Evolutionary conservation across 2,797 vertebrate species (phyloP), one percentile per base, ranked within the genome.

Genomic region (Sylvia borin): DNA sequence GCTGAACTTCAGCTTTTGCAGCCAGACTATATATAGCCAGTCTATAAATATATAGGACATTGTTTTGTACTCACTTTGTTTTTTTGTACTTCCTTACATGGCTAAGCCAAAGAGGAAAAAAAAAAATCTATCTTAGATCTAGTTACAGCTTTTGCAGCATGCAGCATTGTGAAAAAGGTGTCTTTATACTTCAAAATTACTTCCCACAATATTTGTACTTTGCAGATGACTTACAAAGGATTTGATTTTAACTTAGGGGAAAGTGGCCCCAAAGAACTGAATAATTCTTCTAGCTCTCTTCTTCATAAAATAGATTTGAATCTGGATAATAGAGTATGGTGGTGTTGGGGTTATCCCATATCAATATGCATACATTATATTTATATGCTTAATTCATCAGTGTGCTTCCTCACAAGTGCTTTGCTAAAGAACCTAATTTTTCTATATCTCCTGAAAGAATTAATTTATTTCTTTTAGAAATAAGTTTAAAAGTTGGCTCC

Each of bases 41-140:
- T 65, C 83, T 92, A 85, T 96, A 93, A 85, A 90, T 74, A 85
- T 11, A n/a, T 10, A 90, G 51, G 22, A n/a, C 57, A 77, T 85
- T 90, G 43, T 81, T 94, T 77, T 51, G 12, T 57, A 40, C 16
- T 81, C 3, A 2, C 25, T 75, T 87, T 92, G n/a, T 45, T 88
- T 93, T 84, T 85, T 83, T 91, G 36, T 76, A 43, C 29, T 88
- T 38, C 42, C 29, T 85, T 51, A 73, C 11, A 60, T 58, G 67
- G 45, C 42, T 87, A 77, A 58, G 62, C 20, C 51, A 77, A 67
- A 61, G 27, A 81, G 34, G 47, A 76, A 76, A 82, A 64, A 42
- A 82, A 64, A 42, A 26, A 62, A 31, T 62, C 53, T 70, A 57
- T 91, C 92, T 89, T 79, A 68, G 40, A 76, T 54, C 75, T 92